Percentiles rank a stretch among this genome's conserved stretches.
Evolutionary conservation across 37 sponge, comb jelly and placozoan species (phyloP).

Genomic region (Bolinopsis microptera): DNA sequence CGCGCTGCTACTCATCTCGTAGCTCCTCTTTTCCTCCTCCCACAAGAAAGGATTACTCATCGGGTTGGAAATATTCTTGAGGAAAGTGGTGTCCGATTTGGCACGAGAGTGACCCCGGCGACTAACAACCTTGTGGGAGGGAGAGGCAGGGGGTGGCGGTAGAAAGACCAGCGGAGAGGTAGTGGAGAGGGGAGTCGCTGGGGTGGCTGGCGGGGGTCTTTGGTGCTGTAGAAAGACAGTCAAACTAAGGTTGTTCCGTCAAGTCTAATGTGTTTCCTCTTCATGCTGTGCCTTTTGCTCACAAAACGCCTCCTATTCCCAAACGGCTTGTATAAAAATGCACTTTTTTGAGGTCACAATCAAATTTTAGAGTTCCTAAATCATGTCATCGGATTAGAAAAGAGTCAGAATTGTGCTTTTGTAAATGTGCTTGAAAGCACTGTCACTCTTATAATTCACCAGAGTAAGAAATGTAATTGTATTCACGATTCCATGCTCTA

Average conservation of each 20-base stretch:
- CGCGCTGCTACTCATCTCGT: conserved; percentile 24
- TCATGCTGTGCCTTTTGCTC: neutral
- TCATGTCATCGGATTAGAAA: too few relatives aligned
- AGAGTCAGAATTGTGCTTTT: too few relatives aligned
- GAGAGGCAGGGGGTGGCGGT: conserved; percentile 48
- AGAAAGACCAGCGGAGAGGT: conserved; percentile 25
- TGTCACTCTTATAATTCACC: too few relatives aligned
- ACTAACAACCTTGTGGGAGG: neutral
- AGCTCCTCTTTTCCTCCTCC: neutral
- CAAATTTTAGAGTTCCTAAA: too few relatives aligned
- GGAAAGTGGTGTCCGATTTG: conserved; percentile 14
- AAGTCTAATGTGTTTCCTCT: neutral
- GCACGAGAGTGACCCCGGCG: conserved; percentile 46
- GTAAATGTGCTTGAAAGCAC: too few relatives aligned
- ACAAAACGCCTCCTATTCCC: too few relatives aligned
- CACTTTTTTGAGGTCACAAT: too few relatives aligned
- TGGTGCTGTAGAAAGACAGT: neutral
- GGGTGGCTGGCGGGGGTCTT: too few relatives aligned
- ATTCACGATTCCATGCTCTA: too few relatives aligned
- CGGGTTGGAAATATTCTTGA: neutral
- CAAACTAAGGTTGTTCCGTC: neutral
- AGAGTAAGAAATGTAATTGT: too few relatives aligned
- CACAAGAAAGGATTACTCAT: neutral
- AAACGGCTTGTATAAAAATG: too few relatives aligned
- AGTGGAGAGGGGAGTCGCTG: neutral